A percentile compares a stretch with the other conserved stretches of the same genome.
Conservation (phyloP, 2,888 invertebrate species). For the Latrodectus hesperus region DNA sequence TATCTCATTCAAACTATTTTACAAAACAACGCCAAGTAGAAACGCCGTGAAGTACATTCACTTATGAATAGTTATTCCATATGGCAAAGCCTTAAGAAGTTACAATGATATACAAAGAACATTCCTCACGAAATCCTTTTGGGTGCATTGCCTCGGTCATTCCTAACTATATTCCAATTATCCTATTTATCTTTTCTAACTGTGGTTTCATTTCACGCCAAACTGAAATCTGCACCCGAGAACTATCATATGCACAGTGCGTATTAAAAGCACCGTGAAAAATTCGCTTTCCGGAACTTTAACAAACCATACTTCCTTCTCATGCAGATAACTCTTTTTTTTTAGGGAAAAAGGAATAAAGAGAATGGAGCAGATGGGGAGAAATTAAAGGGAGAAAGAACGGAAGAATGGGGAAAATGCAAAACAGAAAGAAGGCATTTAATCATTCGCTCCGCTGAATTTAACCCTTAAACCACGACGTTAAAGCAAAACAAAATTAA, state of each 20-base stretch:
- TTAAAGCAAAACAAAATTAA: constrained; percentile 53
- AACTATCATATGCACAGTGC: constrained; percentile 27
- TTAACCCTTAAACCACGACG: constrained; percentile 48
- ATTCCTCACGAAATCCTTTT: no score
- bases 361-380: neutral
- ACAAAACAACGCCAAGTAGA: no score
- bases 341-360: neutral
- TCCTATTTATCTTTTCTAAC: constrained; percentile 40
- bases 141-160: no score
- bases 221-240: constrained; percentile 2
- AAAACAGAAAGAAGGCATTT: constrained; percentile 46
- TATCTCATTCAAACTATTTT: no score
- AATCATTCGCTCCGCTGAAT: constrained; percentile 51
- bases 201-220: constrained; percentile 15
- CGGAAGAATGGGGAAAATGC: constrained; percentile 22
- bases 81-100: no score
- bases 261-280: constrained; percentile 47
- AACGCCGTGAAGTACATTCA: no score
- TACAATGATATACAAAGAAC: no score
- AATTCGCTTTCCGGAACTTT: constrained; percentile 27
- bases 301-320: constrained; percentile 14
- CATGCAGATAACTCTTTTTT: neutral
- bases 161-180: neutral
- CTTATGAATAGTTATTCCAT: no score
- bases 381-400: constrained; percentile 1